Base-by-base conservation (phyloP, 2,113 vertebrate genomes). In the Ptilonorhynchus violaceus region DNA sequence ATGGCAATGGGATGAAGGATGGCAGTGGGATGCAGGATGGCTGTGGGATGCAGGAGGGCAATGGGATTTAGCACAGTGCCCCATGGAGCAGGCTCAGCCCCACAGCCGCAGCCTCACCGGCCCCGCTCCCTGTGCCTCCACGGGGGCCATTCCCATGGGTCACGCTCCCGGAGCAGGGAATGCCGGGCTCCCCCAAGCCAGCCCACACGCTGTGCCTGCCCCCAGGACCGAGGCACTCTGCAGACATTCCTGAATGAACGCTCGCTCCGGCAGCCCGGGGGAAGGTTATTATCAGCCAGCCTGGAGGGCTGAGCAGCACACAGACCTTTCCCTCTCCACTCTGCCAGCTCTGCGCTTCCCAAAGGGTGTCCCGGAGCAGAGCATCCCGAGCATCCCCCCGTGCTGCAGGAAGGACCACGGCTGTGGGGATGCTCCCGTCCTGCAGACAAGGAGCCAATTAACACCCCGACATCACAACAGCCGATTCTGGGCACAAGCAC, bases 381-480 rank as follows among this genome's bases (percentile, higher is more conserved):
- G 19, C 70, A 63, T 5, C 66, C 83, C 15, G 0, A 70, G 73
- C 72, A 70, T 37, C 35, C 63, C 52, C 17, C n/a, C 2, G 1
- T 2, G 19, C 33, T 35, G 22, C 28, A 31, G 66, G 73, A 37
- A 46, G 31, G 37, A 66, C 62, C 62, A 24, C 0, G 0, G 74
- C 64, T 33, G 53, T 19, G 4, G 75, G 73, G 87, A 77, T 15
- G 83, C 50, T 74, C 60, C 46, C 4, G 1, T 4, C 83, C 70
- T 8, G 37, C 84, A 66, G 66, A 16, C 68, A 63, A 1, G 0
- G 50, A 62, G 62, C 47, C 10, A 28, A 41, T 63, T 16, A 81
- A 88, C 13, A 1, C 41, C 33, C 35, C 19, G 0, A 13, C 13
- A n/a, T 2, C 9, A 0, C 3, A 18, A 39, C 8, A 55, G 55